phyloP scores from a whole-genome alignment of 2,113 vertebrate species.

The Gadus chalcogrammus region DNA sequence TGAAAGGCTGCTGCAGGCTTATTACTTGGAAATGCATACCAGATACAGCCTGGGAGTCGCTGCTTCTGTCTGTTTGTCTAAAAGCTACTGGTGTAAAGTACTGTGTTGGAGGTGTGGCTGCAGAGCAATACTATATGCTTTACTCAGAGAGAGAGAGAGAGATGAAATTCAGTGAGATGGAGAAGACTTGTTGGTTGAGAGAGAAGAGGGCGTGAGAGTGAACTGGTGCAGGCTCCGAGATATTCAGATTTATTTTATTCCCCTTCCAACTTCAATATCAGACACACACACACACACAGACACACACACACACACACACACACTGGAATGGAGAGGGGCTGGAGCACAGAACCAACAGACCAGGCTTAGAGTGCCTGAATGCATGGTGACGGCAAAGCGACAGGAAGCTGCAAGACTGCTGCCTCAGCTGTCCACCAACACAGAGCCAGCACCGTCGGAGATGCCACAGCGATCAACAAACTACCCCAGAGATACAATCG shows the following conservation, averaged over 20 bases:
- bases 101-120: too few species aligned
- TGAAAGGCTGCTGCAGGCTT: too few species aligned
- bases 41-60: too few species aligned
- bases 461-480: neutral
- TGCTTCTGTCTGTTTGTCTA: too few species aligned
- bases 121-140: too few species aligned
- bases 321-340: neutral
- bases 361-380: slow-evolving; percentile 29
- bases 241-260: slow-evolving; percentile 35
- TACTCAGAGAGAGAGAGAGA: too few species aligned
- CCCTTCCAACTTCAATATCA: slow-evolving; percentile 25
- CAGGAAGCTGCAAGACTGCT: slow-evolving; percentile 10
- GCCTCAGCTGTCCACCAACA: neutral
- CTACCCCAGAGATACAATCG: neutral
- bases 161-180: too few species aligned
- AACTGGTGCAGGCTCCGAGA: neutral
- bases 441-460: too few species aligned
- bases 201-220: neutral
- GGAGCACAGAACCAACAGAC: neutral
- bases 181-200: neutral
- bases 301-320: neutral
- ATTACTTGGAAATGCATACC: too few species aligned
- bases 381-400: slow-evolving; percentile 23
- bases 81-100: too few species aligned
- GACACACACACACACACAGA: slow-evolving; percentile 12